Conservation (phyloP, 2,113 vertebrate species). For the Nothobranchius kuhntae region DNA sequence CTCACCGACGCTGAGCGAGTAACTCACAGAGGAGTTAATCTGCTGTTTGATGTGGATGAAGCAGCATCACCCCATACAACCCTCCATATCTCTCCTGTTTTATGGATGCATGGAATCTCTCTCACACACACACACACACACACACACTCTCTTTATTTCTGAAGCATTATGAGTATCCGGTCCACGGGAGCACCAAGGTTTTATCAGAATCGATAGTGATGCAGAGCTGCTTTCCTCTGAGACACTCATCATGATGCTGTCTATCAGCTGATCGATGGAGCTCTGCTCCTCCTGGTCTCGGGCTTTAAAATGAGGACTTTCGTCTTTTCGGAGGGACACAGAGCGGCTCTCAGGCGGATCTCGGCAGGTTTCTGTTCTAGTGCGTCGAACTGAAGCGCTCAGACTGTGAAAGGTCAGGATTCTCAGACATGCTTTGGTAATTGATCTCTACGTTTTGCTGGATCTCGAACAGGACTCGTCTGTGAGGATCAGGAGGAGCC, state of each 20-base stretch:
- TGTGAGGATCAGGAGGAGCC: too few species aligned
- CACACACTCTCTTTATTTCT: background rate
- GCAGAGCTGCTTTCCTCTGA: conserved; percentile 3
- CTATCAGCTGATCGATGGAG: conserved; percentile 2
- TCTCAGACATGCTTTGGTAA: too few species aligned
- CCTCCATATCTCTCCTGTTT: conserved; percentile 1
- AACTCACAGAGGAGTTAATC: conserved; percentile 10
- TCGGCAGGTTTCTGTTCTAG: background rate
- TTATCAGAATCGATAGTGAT: conserved; percentile 8
- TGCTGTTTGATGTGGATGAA: conserved; percentile 21
- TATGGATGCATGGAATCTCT: background rate
- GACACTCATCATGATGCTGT: conserved; percentile 1
- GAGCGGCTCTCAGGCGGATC: too few species aligned
- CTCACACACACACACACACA: background rate
- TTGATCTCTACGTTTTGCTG: too few species aligned
- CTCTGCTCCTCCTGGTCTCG: background rate
- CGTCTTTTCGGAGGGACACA: background rate
- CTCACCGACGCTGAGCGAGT: background rate
- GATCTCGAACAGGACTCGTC: too few species aligned
- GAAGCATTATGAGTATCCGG: background rate
- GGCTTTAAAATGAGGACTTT: background rate
- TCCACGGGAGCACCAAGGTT: background rate
- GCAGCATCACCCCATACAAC: background rate
- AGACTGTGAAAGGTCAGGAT: too few species aligned
- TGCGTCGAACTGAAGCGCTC: too few species aligned